Base-by-base conservation (phyloP, 1,140 invertebrate species). In the Drosophila miranda region DNA sequence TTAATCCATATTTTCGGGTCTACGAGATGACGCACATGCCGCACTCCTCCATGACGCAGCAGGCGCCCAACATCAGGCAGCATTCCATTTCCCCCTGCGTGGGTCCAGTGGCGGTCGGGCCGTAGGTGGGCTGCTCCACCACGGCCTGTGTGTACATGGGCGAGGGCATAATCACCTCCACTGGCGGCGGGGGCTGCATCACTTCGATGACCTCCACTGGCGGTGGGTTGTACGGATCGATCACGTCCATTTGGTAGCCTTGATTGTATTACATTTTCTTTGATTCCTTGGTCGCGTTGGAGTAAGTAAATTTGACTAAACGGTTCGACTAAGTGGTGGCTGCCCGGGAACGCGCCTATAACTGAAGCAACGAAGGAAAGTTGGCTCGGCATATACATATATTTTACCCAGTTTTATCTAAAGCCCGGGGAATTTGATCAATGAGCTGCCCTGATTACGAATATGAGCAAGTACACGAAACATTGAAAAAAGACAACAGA, bases 391-490 rank as follows among this genome's bases (percentile, higher is more conserved):
- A 26, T 26, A 42, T 7, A n/a, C 49, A 57, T 43, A 57, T 50
- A 73, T 62, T 30, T 62, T 60, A 57, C 43, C 28, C 53, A 74
- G 26, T 59, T 67, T 63, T 84, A 84, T 84, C 81, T 86, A 77
- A 84, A 81, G 82, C 81, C 54, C 28, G 1, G 42, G 46, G 77
- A 48, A 86, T 86, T 81, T 84, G 81, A 84, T 86, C 81, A 84
- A 84, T 84, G 81, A 80, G 73, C 73, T 78, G 42, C 53, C 50
- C 72, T 70, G 81, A 84, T 84, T 70, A 77, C 61, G 4, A 55
- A 66, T 74, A 58, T 69, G 75, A 75, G 54, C 71, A 83, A 74
- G 63, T 73, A 55, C 51, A 46, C 58, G 61, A 48, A 75, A 68
- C 59, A 64, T 64, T 23, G 23, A 66, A 56, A 68, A 41, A 49